Evolutionary conservation across 30 jellyfish, hydroid and myxozoan genomes (phyloP).

Genomic region (Euphysa ruthae): DNA sequence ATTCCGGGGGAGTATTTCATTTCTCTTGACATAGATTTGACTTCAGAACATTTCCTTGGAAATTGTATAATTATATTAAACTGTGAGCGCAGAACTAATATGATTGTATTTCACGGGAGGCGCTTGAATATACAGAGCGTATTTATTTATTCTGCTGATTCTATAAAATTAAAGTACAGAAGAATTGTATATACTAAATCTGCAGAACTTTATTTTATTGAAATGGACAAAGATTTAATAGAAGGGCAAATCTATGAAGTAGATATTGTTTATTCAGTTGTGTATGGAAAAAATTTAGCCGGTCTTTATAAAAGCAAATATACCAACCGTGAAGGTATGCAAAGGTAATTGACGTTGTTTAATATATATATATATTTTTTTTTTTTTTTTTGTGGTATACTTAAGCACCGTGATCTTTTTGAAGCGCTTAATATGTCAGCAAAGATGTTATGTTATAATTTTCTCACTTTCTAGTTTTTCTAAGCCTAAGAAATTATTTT

Average conservation of each 20-base stretch:
- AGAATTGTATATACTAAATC: slow-evolving; percentile 28
- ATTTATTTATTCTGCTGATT: slow-evolving; percentile 11
- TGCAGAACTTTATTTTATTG: slow-evolving; percentile 57
- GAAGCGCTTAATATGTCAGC: too few species aligned
- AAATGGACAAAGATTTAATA: slow-evolving; percentile 36
- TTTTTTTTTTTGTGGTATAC: too few species aligned
- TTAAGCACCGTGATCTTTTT: too few species aligned
- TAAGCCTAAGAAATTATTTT: too few species aligned
- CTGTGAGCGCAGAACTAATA: slow-evolving; percentile 43
- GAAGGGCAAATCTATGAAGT: slow-evolving; percentile 50
- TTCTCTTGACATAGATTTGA: slow-evolving; percentile 42
- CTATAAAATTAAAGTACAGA: slow-evolving; percentile 11
- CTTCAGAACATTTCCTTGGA: slow-evolving; percentile 55
- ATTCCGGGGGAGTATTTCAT: slow-evolving; percentile 65
- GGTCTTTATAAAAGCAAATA: slow-evolving; percentile 82
- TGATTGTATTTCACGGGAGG: slow-evolving; percentile 74
- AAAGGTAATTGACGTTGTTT: slow-evolving; percentile 36
- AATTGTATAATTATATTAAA: slow-evolving; percentile 32
- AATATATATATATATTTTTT: background rate
- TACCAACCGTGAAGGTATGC: slow-evolving; percentile 43
- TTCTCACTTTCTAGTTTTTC: too few species aligned
- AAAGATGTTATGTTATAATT: too few species aligned
- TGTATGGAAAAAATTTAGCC: slow-evolving; percentile 50
- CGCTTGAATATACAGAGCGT: slow-evolving; percentile 28
- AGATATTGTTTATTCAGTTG: slow-evolving; percentile 44